Evolutionary conservation across 2,113 vertebrate genomes (phyloP).

Genomic region (Halcyon senegalensis): DNA sequence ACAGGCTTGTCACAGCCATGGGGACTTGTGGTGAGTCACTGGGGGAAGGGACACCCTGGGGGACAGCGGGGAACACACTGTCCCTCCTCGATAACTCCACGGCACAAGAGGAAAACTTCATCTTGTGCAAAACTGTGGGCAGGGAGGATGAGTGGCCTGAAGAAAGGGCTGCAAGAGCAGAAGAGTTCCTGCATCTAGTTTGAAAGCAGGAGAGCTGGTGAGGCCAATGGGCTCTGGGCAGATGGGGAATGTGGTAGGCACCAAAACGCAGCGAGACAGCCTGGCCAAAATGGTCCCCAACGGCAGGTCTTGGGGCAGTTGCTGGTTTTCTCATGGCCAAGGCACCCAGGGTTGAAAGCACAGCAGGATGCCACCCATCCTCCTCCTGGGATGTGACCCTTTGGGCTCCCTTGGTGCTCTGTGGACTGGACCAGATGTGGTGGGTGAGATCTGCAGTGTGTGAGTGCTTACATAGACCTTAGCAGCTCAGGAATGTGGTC

Average conservation of each 20-base stretch:
- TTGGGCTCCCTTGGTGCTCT: neutral
- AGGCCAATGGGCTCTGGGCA: neutral
- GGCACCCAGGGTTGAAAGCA: neutral
- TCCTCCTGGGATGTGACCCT: neutral
- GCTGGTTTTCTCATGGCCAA: accelerated
- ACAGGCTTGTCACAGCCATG: neutral
- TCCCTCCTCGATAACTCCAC: neutral
- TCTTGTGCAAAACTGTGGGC: neutral
- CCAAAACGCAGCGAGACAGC: neutral
- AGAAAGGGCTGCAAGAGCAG: neutral
- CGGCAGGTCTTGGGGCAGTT: accelerated
- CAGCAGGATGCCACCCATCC: too few species aligned
- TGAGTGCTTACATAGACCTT: accelerated
- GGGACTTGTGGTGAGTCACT: neutral
- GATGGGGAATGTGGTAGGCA: accelerated
- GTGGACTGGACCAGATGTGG: neutral
- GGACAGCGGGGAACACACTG: accelerated
- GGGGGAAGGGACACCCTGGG: neutral
- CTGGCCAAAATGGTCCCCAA: neutral
- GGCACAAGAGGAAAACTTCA: too few species aligned
- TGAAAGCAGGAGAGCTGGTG: neutral
- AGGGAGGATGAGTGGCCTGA: neutral
- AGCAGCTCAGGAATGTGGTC: accelerated
- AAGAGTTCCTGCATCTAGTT: neutral
- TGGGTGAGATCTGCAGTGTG: too few species aligned